phyloP scores from a whole-genome alignment of 2,113 vertebrate species.

The Dicaeum eximium region DNA sequence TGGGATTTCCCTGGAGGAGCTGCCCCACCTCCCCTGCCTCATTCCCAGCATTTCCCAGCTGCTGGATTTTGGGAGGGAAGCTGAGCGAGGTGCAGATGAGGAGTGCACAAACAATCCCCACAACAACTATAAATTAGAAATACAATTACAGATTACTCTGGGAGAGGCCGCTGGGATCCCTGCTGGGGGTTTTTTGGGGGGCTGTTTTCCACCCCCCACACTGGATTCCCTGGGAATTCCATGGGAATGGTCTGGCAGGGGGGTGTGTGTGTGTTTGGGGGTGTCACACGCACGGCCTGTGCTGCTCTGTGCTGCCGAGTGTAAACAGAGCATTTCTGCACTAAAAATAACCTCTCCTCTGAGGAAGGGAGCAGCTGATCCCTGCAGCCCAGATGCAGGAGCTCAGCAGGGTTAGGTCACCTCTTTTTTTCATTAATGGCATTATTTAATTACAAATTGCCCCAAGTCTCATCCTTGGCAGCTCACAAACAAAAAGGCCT shows the following conservation, averaged over 20 bases:
- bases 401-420: not conserved
- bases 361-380: not conserved
- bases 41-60: too few relatives aligned
- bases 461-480: not conserved
- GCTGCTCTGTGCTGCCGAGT: not conserved
- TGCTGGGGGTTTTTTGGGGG: not conserved
- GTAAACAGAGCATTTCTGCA: not conserved
- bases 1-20: too few relatives aligned
- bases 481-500: too few relatives aligned
- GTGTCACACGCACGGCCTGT: accelerated
- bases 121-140: too few relatives aligned
- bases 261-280: accelerated
- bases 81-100: too few relatives aligned
- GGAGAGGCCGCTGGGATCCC: not conserved
- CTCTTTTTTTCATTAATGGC: not conserved
- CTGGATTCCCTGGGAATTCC: not conserved
- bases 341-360: not conserved
- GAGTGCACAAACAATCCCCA: too few relatives aligned
- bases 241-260: not conserved
- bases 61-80: too few relatives aligned
- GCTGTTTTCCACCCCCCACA: not conserved
- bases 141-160: too few relatives aligned
- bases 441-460: not conserved
- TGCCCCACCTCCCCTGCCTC: too few relatives aligned
- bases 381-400: not conserved